A percentile compares a stretch with the other conserved stretches of the same genome.
These are phyloP conservation scores for Drosophila helvetica DNA, from an alignment of 2,888 invertebrate genomes.

Conservation along the genomic window DNA sequence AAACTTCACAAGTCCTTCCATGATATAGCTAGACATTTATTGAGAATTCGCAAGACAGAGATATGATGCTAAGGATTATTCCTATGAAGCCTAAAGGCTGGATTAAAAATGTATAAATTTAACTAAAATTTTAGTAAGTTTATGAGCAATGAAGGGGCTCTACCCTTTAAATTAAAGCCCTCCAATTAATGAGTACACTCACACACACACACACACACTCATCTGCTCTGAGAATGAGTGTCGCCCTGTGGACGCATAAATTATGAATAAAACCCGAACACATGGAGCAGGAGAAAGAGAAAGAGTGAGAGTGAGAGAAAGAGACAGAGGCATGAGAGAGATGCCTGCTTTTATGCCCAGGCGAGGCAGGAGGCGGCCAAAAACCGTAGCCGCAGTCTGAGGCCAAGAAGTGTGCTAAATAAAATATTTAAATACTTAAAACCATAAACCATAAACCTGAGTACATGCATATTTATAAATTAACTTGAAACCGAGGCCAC, in stretches of 20 bases:
- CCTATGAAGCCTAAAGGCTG: too few relatives aligned
- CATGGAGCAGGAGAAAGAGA: not conserved
- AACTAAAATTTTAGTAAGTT: not conserved
- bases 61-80: too few relatives aligned
- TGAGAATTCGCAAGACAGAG: too few relatives aligned
- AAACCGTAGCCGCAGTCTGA: conserved; percentile 8
- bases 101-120: not conserved
- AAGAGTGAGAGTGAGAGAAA: too few relatives aligned
- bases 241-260: conserved; percentile 65
- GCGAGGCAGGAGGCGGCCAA: not conserved
- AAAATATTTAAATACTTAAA: conserved; percentile 76
- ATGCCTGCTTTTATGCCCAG: conserved; percentile 32
- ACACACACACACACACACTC: conserved; percentile 2
- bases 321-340: conserved; percentile 1
- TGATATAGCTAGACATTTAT: too few relatives aligned
- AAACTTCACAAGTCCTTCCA: too few relatives aligned
- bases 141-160: not conserved
- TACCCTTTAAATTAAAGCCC: not conserved
- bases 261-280: conserved; percentile 66
- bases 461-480: conserved; percentile 70
- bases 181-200: conserved; percentile 32
- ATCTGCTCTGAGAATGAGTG: conserved; percentile 32
- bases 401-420: conserved; percentile 70
- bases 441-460: conserved; percentile 76
- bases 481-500: conserved; percentile 49